phyloP scores from a whole-genome alignment of 2,797 vertebrate genomes.

The Allobates femoralis region DNA sequence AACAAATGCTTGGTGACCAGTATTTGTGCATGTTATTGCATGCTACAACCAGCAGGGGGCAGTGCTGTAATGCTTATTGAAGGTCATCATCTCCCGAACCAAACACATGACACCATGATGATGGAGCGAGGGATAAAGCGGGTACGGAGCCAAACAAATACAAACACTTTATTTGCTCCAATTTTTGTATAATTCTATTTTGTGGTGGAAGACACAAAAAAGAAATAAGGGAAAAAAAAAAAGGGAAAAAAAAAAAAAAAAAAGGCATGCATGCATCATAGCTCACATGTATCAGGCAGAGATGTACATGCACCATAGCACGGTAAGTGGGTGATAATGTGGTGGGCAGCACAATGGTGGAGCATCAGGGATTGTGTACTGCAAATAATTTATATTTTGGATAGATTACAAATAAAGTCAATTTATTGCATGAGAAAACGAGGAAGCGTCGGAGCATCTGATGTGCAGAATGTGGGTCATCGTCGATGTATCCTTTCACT shows the following conservation, averaged over 20 bases:
- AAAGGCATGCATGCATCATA: background rate
- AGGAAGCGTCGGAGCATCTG: background rate
- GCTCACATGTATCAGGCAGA: background rate
- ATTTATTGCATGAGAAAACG: background rate
- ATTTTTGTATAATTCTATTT: background rate
- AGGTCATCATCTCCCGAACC: background rate
- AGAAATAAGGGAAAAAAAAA: background rate
- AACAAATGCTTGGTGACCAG: background rate
- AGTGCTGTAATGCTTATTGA: background rate
- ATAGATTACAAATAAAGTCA: background rate
- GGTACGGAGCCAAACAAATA: background rate
- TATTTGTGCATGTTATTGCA: background rate
- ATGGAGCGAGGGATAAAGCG: background rate
- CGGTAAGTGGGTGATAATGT: slow-evolving; percentile 3
- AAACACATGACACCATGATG: background rate
- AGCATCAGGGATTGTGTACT: background rate
- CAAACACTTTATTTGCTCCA: background rate
- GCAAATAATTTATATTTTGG: background rate
- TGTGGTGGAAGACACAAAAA: background rate
- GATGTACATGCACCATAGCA: slow-evolving; percentile 16
- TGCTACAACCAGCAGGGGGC: slow-evolving; percentile 39
- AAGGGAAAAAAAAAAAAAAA: background rate
- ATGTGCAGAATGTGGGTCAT: slow-evolving; percentile 8
- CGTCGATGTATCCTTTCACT: background rate
- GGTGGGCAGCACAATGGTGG: background rate